Percentiles rank a stretch among this genome's conserved stretches.
phyloP scores from a whole-genome alignment of 2,888 invertebrate genomes.

The Eupithecia exiguata region DNA sequence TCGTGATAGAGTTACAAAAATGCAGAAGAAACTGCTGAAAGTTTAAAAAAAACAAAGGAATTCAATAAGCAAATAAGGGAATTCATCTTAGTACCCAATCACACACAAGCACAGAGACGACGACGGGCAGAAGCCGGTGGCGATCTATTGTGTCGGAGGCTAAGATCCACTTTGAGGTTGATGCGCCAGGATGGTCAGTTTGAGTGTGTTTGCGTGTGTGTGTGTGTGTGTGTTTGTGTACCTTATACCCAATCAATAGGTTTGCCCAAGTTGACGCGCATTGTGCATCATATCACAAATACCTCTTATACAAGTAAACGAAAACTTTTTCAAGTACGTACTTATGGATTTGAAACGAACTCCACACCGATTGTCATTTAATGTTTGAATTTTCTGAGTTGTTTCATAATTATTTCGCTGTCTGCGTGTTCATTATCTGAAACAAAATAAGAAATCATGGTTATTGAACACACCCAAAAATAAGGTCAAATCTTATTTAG shows the following conservation, averaged over 20 bases:
- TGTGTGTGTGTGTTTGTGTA: too few relatives aligned
- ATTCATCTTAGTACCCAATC: not conserved
- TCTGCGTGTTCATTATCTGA: not conserved
- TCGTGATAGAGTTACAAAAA: conserved; percentile 58
- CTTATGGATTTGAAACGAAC: not conserved
- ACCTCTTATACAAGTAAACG: too few relatives aligned
- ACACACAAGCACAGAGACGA: too few relatives aligned
- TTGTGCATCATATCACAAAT: too few relatives aligned
- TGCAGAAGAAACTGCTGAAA: conserved; percentile 26
- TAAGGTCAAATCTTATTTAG: not conserved
- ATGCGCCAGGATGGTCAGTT: too few relatives aligned
- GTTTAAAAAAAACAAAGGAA: not conserved
- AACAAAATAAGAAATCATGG: not conserved
- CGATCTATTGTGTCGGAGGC: too few relatives aligned
- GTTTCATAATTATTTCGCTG: not conserved
- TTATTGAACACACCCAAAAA: not conserved
- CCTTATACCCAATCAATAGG: too few relatives aligned
- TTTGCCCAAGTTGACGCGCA: too few relatives aligned
- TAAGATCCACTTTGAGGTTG: too few relatives aligned
- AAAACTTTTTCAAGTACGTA: too few relatives aligned
- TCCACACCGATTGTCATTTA: not conserved
- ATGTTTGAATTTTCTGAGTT: not conserved
- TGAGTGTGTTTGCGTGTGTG: too few relatives aligned
- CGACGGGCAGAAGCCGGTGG: too few relatives aligned
- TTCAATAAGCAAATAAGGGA: not conserved